These are phyloP conservation scores for Drosophila infuscata DNA, from an alignment of 2,888 invertebrate genomes.

Conservation along the genomic window DNA sequence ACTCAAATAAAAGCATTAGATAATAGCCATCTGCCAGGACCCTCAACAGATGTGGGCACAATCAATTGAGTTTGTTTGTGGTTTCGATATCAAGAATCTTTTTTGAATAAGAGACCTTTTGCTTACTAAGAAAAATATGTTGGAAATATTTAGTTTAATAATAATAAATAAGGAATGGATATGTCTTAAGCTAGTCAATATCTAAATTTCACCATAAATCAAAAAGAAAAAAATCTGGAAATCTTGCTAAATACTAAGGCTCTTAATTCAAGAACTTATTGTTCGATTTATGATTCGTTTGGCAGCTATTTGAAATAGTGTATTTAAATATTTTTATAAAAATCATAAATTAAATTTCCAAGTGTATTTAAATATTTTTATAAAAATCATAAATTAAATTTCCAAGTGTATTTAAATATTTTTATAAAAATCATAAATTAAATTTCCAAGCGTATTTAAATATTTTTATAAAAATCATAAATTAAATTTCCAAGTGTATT, in stretches of 20 bases:
- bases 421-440: not conserved
- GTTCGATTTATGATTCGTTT: not conserved
- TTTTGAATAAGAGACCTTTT: slow-evolving; percentile 1
- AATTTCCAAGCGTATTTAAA: not conserved
- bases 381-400: not conserved
- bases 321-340: not conserved
- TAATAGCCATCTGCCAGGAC: slow-evolving; percentile 38
- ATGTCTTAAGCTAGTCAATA: not conserved
- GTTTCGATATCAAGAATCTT: slow-evolving; percentile 34
- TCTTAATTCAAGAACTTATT: not conserved
- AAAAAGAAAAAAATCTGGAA: not conserved
- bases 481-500: not conserved
- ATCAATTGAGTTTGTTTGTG: slow-evolving; percentile 38
- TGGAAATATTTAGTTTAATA: not conserved
- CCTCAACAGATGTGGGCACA: slow-evolving; percentile 45
- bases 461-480: not conserved
- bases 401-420: not conserved
- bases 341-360: not conserved
- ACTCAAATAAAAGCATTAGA: slow-evolving; percentile 31
- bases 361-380: not conserved
- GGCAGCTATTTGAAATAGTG: not conserved
- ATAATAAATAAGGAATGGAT: not conserved
- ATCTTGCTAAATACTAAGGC: not conserved
- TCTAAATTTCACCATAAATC: not conserved
- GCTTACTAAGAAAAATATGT: not conserved